Evolutionary conservation across 2,113 vertebrate species (phyloP).

Genomic region (Paralichthys olivaceus): DNA sequence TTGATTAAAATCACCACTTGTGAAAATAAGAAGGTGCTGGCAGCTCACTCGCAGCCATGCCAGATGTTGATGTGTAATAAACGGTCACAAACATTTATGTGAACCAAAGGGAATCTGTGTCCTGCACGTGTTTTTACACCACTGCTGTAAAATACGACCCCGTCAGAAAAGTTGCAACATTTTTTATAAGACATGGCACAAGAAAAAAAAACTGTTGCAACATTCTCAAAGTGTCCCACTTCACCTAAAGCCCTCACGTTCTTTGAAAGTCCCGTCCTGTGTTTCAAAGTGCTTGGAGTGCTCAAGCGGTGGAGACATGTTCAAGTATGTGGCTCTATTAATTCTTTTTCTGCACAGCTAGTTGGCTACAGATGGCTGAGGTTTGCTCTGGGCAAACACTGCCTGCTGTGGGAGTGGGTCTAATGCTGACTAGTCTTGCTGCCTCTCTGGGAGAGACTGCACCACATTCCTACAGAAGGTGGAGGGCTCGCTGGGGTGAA

Average conservation of each 20-base stretch:
- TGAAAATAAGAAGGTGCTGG: conserved; percentile 52
- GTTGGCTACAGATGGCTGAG: conserved; percentile 69
- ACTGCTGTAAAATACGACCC: conserved; percentile 41
- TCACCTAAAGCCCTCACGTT: conserved; percentile 26
- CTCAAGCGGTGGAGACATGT: conserved; percentile 65
- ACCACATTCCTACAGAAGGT: conserved; percentile 67
- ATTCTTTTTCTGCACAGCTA: conserved; percentile 59
- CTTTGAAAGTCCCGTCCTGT: conserved; percentile 37
- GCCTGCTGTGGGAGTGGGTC: conserved; percentile 66
- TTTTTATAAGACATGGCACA: not conserved
- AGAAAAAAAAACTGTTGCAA: conserved; percentile 22
- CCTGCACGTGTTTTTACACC: conserved; percentile 36
- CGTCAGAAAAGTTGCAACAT: conserved; percentile 33
- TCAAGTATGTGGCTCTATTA: conserved; percentile 68
- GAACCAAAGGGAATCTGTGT: conserved; percentile 37
- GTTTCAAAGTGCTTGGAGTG: conserved; percentile 57
- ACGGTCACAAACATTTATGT: conserved; percentile 56
- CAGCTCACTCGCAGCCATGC: conserved; percentile 54
- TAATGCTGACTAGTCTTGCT: conserved; percentile 58
- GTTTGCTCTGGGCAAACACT: conserved; percentile 77
- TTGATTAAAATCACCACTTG: conserved; percentile 73
- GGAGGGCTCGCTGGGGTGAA: conserved; percentile 42
- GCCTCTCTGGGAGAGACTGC: conserved; percentile 63
- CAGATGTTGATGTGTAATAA: conserved; percentile 44
- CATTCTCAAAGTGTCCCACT: conserved; percentile 42